Evolutionary conservation across 2,113 vertebrate species (phyloP).

Genomic region (Cercocebus atys): DNA sequence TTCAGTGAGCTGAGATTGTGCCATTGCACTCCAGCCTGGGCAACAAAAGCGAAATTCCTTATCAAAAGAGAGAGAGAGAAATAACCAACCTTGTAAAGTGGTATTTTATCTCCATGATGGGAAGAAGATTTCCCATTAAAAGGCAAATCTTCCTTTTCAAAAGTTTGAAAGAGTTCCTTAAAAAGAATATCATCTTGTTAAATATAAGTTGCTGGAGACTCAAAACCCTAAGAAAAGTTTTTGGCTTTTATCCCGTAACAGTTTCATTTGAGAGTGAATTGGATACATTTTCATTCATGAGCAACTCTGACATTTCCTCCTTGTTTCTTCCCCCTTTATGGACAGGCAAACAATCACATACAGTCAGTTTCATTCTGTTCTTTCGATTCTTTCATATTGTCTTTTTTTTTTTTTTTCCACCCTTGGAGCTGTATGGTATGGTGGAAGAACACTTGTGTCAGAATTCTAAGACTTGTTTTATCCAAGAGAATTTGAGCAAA

Average conservation of each 20-base stretch:
- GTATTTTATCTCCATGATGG: neutral
- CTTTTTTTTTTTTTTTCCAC: neutral
- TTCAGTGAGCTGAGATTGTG: no score
- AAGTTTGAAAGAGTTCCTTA: conserved; percentile 32
- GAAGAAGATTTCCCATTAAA: conserved; percentile 25
- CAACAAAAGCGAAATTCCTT: no score
- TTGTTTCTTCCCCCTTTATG: neutral
- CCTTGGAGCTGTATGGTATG: neutral
- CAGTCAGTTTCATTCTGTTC: neutral
- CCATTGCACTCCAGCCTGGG: no score
- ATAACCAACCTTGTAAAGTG: neutral
- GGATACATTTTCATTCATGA: conserved; percentile 25
- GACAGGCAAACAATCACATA: neutral
- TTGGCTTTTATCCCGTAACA: conserved; percentile 10
- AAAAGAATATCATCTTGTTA: conserved; percentile 35
- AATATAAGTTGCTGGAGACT: conserved; percentile 16
- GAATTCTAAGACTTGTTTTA: conserved; percentile 1
- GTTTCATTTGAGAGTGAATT: conserved; percentile 21
- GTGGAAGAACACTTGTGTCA: neutral
- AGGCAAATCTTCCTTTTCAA: conserved; percentile 39
- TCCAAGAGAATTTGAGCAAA: neutral
- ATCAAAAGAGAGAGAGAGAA: no score
- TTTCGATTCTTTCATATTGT: neutral
- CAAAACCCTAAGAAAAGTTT: conserved; percentile 19
- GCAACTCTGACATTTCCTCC: neutral